These are phyloP conservation scores for Mus spretus DNA, from an alignment of 2,797 vertebrate genomes.

Conservation along the genomic window DNA sequence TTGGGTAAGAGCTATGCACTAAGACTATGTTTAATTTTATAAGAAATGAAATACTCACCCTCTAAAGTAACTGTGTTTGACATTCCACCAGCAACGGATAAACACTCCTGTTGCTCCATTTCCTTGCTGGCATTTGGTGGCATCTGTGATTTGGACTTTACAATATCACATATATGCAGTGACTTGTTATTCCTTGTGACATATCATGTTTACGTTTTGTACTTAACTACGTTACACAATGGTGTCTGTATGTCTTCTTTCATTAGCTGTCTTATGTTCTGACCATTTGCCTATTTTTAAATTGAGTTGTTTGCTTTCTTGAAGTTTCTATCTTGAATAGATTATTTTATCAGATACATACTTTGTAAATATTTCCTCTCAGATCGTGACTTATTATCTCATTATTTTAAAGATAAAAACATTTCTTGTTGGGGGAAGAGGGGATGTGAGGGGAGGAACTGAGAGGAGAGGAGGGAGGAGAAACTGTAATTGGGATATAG, in stretches of 20 bases:
- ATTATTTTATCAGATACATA: constrained; percentile 2
- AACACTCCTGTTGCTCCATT: not conserved
- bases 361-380: constrained; percentile 31
- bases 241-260: not conserved
- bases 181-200: not conserved
- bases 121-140: not conserved
- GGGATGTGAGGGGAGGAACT: not conserved
- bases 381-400: not conserved
- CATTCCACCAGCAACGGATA: not conserved
- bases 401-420: constrained; percentile 32
- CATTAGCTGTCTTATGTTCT: not conserved
- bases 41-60: not conserved
- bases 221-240: not conserved
- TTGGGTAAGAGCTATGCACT: constrained; percentile 31
- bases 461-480: not conserved
- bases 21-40: not conserved
- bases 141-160: constrained; percentile 5
- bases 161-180: not conserved
- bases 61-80: not conserved
- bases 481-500: not conserved
- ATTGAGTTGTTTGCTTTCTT: not conserved
- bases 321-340: constrained; percentile 33
- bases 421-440: not conserved
- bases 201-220: not conserved
- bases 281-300: constrained; percentile 29